These are phyloP conservation scores for Pituophis catenifer DNA, from an alignment of 2,113 vertebrate species.

Conservation along the genomic window DNA sequence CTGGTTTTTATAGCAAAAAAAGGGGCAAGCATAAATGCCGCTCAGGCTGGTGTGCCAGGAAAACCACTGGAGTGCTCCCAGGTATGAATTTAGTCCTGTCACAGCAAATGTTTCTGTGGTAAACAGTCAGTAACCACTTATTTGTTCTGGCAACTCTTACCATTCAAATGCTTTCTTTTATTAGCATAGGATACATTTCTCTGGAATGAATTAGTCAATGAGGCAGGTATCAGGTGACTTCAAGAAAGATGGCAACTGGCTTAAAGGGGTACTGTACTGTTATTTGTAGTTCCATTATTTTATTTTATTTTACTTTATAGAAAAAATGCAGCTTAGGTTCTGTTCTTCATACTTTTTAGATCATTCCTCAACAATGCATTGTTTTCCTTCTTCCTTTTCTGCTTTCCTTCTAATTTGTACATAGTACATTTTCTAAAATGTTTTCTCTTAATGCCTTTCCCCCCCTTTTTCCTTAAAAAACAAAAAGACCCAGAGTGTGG, in stretches of 20 bases:
- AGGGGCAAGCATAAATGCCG: slow-evolving; percentile 57
- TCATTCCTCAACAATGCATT: slow-evolving; percentile 40
- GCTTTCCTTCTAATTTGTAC: slow-evolving; percentile 66
- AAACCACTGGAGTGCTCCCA: slow-evolving; percentile 67
- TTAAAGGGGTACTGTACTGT: background rate
- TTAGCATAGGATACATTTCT: slow-evolving; percentile 41
- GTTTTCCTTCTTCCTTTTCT: slow-evolving; percentile 1
- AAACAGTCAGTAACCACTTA: slow-evolving; percentile 55
- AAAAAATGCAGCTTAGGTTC: slow-evolving; percentile 14
- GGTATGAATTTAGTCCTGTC: slow-evolving; percentile 67
- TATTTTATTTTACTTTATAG: background rate
- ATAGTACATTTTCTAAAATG: slow-evolving; percentile 60
- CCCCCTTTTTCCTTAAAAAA: slow-evolving; percentile 44
- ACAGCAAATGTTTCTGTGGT: slow-evolving; percentile 65
- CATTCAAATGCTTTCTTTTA: slow-evolving; percentile 48
- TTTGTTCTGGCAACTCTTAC: slow-evolving; percentile 50
- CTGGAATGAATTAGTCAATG: slow-evolving; percentile 58
- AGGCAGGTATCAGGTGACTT: slow-evolving; percentile 62
- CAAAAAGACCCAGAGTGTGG: slow-evolving; percentile 64
- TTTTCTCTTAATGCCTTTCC: slow-evolving; percentile 74
- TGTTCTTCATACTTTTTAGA: slow-evolving; percentile 39
- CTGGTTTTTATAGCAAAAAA: slow-evolving; percentile 57
- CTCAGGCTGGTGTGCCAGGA: slow-evolving; percentile 64
- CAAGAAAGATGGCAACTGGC: slow-evolving; percentile 29
- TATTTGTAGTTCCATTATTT: slow-evolving; percentile 34